Percentiles rank a stretch among this genome's conserved stretches.
Conservation (phyloP, 2,888 invertebrate species). For the Steinernema scapterisci region DNA sequence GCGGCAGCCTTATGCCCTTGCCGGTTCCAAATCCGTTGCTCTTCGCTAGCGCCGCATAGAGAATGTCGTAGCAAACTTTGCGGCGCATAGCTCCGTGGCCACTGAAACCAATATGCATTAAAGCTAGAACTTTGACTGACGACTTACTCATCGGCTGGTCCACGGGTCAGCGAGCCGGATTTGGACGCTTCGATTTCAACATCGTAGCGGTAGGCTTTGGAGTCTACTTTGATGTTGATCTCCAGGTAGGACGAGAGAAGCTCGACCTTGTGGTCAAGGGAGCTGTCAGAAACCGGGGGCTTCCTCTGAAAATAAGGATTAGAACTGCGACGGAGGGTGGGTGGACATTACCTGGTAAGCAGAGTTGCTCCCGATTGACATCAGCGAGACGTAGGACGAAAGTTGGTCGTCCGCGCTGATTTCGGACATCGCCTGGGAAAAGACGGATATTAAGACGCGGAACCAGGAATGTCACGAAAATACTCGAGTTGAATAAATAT, state of each 20-base stretch:
- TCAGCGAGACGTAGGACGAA: too few species aligned
- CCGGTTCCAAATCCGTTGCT: slow-evolving; percentile 6
- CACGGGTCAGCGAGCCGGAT: slow-evolving; percentile 36
- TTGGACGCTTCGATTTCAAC: slow-evolving; percentile 36
- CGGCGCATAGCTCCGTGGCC: slow-evolving; percentile 11
- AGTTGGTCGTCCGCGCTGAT: too few species aligned
- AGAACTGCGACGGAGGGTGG: not conserved
- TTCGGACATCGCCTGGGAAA: too few species aligned
- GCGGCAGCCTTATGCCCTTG: not conserved
- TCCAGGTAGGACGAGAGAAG: slow-evolving; percentile 33
- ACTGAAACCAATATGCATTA: not conserved
- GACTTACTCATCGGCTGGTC: slow-evolving; percentile 39
- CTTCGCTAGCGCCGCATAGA: not conserved
- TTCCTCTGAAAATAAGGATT: not conserved
- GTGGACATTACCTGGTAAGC: too few species aligned
- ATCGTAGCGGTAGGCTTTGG: slow-evolving; percentile 41
- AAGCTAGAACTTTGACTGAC: too few species aligned
- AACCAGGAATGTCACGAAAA: too few species aligned
- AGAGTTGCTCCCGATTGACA: too few species aligned
- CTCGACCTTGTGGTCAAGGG: not conserved
- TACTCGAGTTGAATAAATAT: too few species aligned
- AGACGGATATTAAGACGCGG: too few species aligned
- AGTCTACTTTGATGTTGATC: slow-evolving; percentile 34
- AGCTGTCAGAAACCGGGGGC: not conserved
- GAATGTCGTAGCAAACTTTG: not conserved